phyloP scores from a whole-genome alignment of 1,140 invertebrate genomes.

The Belonocnema kinseyi region DNA sequence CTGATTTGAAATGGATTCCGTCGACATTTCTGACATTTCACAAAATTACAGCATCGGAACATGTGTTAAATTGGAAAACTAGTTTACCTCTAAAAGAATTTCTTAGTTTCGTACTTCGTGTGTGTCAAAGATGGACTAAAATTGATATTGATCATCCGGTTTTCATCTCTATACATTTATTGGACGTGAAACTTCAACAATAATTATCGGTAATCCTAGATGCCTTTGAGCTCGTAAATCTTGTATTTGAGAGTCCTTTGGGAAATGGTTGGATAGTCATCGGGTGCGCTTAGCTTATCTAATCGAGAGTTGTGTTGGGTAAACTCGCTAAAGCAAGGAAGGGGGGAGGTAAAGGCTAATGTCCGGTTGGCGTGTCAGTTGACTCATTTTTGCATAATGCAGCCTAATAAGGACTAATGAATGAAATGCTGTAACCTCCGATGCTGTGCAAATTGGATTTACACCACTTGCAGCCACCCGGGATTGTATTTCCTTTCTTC shows the following conservation, averaged over 20 bases:
- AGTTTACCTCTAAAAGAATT: no score
- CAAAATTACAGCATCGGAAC: no score
- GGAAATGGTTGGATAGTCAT: conserved; percentile 37
- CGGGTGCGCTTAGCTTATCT: conserved; percentile 40
- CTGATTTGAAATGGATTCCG: no score
- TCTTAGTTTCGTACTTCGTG: no score
- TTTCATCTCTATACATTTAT: no score
- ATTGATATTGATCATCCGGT: no score
- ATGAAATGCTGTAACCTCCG: conserved; percentile 57
- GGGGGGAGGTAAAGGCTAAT: conserved; percentile 40
- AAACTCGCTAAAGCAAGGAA: conserved; percentile 14
- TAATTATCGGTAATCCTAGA: neutral
- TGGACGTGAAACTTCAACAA: neutral
- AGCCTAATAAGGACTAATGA: conserved; percentile 67
- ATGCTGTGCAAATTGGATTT: conserved; percentile 65
- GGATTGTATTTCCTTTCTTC: conserved; percentile 2
- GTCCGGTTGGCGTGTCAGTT: conserved; percentile 52
- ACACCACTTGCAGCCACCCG: conserved; percentile 56
- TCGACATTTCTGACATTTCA: no score
- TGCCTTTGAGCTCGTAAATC: neutral
- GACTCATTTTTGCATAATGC: conserved; percentile 68
- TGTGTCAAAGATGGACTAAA: no score
- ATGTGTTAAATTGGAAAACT: no score
- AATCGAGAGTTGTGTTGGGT: conserved; percentile 28
- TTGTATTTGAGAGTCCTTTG: conserved; percentile 13